A percentile compares a stretch with the other conserved stretches of the same genome.
Conservation (phyloP, 2,797 vertebrate species). For the Ctenochaetus hawaiiensis region DNA sequence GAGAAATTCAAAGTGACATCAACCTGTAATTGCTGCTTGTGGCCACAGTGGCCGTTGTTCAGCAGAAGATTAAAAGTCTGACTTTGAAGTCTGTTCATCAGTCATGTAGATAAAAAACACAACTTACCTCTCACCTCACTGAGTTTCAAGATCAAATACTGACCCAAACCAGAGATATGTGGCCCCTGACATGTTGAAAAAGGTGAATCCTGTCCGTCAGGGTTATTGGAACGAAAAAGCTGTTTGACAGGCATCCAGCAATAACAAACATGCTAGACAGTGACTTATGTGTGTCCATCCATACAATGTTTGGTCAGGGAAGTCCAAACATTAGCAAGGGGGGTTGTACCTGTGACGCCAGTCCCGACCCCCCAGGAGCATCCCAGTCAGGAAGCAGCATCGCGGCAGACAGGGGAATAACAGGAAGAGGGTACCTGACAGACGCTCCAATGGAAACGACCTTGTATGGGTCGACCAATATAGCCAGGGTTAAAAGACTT, state of each 20-base stretch:
- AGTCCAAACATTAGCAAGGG: constrained; percentile 20
- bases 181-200: constrained; percentile 18
- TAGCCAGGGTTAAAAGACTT: constrained; percentile 64
- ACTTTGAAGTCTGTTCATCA: constrained; percentile 3
- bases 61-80: background rate
- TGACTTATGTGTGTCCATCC: constrained; percentile 27
- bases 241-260: constrained; percentile 12
- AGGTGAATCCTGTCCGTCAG: background rate
- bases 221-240: constrained; percentile 36
- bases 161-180: constrained; percentile 13
- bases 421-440: constrained; percentile 77
- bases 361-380: constrained; percentile 45
- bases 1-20: background rate
- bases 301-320: constrained; percentile 41
- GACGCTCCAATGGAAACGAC: constrained; percentile 53
- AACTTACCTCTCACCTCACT: background rate
- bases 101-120: background rate
- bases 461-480: constrained; percentile 46
- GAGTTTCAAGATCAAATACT: constrained; percentile 17
- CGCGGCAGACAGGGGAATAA: constrained; percentile 67
- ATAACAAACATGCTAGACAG: constrained; percentile 56
- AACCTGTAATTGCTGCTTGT: background rate
- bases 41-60: background rate
- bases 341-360: constrained; percentile 44
- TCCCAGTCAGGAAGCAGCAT: constrained; percentile 67